These are phyloP conservation scores for Xanthorhoe designata DNA, from an alignment of 2,888 invertebrate genomes.

Conservation along the genomic window DNA sequence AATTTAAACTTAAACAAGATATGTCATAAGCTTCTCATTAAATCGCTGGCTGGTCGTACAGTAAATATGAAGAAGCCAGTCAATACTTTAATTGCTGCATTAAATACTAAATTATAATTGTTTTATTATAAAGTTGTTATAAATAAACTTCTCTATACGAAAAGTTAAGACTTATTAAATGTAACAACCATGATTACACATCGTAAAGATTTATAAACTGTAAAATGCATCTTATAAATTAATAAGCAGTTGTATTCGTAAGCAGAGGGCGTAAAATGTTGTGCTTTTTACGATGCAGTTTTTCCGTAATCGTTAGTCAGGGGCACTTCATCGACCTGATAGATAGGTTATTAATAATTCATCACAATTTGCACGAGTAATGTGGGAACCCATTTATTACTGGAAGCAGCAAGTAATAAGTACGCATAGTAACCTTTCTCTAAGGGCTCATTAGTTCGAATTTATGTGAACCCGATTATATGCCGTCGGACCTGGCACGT, in stretches of 20 bases:
- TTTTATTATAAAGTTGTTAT: constrained; percentile 11
- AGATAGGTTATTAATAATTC: constrained; percentile 65
- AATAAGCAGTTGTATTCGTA: constrained; percentile 44
- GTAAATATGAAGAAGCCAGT: background rate
- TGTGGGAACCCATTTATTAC: constrained; percentile 67
- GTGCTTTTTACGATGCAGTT: constrained; percentile 52
- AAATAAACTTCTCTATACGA: constrained; percentile 17
- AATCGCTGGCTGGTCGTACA: background rate
- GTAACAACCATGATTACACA: constrained; percentile 19
- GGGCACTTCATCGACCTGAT: constrained; percentile 64
- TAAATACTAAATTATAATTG: constrained; percentile 11
- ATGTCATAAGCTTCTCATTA: background rate
- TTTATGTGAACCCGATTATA: constrained; percentile 58
- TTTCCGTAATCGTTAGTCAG: constrained; percentile 55
- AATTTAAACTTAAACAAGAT: background rate
- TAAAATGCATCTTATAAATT: constrained; percentile 52
- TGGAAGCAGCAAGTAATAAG: constrained; percentile 39
- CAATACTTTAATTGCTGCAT: constrained; percentile 6
- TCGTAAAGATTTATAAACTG: constrained; percentile 30
- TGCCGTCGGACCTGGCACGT: constrained; percentile 47
- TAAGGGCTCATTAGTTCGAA: constrained; percentile 67
- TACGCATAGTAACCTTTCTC: constrained; percentile 68
- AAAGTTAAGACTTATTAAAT: constrained; percentile 19
- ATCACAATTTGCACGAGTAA: constrained; percentile 70
- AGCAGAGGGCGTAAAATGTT: constrained; percentile 61